Base-by-base conservation (phyloP, 2,797 vertebrate genomes). In the Sternotherus odoratus region DNA sequence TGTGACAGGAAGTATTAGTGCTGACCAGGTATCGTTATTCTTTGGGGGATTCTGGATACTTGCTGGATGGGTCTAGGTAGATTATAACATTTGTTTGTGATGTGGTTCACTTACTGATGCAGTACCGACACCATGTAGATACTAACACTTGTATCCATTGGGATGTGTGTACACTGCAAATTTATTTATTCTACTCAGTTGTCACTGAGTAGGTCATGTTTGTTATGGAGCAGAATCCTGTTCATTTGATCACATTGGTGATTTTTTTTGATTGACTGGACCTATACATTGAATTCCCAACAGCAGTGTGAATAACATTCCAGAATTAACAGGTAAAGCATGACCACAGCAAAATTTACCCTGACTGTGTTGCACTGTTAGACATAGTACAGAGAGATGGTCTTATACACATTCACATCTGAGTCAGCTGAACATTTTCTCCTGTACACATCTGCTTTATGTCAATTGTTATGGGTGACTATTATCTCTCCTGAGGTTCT, bases 361-460 rank as follows among this genome's bases (percentile, higher is more conserved):
- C 11, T 7, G 28, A n/a, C 83, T 57, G 63, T 82, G 48, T 39
- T 19, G 28, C 46, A 57, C 48, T 46, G 75, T 50, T 72, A 85
- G 66, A 75, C 5, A 8, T 77, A 53, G 39, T 81, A 87, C 33
- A 79, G 50, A 19, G 83, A 89, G 28, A 23, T 4, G 17, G 33
- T 15, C 50, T 88, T 66, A 48, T 74, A 66, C 21, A 30, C 49
- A 5, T 53, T 69, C 46, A 43, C 2, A 8, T 80, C 39, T 87
- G 81, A 91, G 77, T 80, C 92, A 77, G 7, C 39, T 26, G 11
- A 85, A 49, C 21, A 53, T 77, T 85, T 85, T 83, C 30, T 87
- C 36, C 77, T 78, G 60, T 80, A 87, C 3, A 3, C 53, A 81
- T 79, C 80, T 78, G 82, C 85, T 87, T 89, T 90, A 91, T 56